Evolutionary conservation across 2,888 invertebrate species (phyloP), one percentile per base, ranked within the genome.

Genomic region (Diaprepes abbreviatus): DNA sequence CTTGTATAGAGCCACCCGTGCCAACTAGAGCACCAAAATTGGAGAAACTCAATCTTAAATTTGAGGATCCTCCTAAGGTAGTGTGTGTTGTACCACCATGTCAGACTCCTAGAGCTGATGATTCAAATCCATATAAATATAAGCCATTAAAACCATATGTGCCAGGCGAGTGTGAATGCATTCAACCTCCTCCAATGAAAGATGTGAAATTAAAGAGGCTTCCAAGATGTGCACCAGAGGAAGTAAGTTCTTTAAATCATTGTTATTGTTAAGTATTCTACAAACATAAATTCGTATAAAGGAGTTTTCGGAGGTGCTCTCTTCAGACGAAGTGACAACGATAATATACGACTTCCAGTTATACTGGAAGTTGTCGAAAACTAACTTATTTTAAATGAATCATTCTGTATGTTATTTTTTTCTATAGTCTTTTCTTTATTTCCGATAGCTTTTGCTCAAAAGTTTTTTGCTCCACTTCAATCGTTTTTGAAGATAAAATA

Each of bases 51-150:
- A 17, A 68, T 12, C 60, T 77, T 2, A 66, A 72, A 24, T 72
- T 75, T 28, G 63, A 68, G 10, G 76, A 77, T 64, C 76, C 76
- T 14, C 76, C 75, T 1, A 73, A 66, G 59, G 14, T 3, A 12
- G 33, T 62, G 1, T 67, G 68, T 24, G 36, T 45, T 16, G 7
- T 10, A 12, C 69, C 65, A 7, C 36, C 59, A 4, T 72, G 70
- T 57, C 54, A 57, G 54, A 50, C 31, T 14, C 62, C 60, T 2
- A 36, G 71, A 24, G 69, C 69, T 33, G 73, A 73, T 52, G 71
- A 68, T 28, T 3, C 2, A 2, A 48, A 60, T 57, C 60, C 64
- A 1, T 69, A 66, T 12, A 69, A 59, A 16, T 71, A 28, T 19
- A 72, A 65, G 28, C 62, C 52, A 3, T 24, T 77, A 12, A 38